Conservation (phyloP, 1,140 invertebrate species). For the Drosophila kohkoa region DNA sequence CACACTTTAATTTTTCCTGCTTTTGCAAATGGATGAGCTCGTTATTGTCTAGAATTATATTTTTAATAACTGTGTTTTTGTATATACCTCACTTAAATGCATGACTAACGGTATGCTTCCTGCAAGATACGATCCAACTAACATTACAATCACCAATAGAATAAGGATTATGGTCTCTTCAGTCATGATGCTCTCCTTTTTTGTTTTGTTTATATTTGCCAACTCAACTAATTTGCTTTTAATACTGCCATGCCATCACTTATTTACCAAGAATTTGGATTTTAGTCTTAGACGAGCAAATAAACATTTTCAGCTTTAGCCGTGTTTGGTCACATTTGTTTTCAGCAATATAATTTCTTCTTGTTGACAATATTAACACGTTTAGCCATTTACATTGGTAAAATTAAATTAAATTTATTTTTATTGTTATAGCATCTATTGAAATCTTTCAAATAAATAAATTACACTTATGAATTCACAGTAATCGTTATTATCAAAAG, state of each 20-base stretch:
- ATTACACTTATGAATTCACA: too few relatives aligned
- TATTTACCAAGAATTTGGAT: neutral
- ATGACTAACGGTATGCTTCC: conserved; percentile 97
- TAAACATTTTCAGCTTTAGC: neutral
- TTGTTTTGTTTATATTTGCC: conserved; percentile 50
- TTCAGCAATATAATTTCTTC: too few relatives aligned
- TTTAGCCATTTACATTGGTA: too few relatives aligned
- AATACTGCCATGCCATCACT: too few relatives aligned
- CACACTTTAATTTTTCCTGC: conserved; percentile 96
- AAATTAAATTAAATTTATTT: neutral
- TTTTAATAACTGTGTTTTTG: neutral
- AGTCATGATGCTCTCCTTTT: conserved; percentile 41
- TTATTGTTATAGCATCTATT: neutral
- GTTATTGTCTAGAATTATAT: neutral
- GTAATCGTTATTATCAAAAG: neutral
- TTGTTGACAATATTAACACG: too few relatives aligned
- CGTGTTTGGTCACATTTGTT: neutral
- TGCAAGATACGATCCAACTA: conserved; percentile 96
- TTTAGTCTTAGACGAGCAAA: neutral
- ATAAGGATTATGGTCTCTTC: conserved; percentile 93
- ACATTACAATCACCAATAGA: conserved; percentile 94
- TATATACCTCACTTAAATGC: conserved; percentile 94
- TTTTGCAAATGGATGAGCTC: conserved; percentile 15
- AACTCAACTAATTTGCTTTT: conserved; percentile 50
- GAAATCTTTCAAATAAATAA: too few relatives aligned